A percentile compares a stretch with the other conserved stretches of the same genome.
phyloP scores from a whole-genome alignment of 2,888 invertebrate species.

The Tetramorium bicarinatum region DNA sequence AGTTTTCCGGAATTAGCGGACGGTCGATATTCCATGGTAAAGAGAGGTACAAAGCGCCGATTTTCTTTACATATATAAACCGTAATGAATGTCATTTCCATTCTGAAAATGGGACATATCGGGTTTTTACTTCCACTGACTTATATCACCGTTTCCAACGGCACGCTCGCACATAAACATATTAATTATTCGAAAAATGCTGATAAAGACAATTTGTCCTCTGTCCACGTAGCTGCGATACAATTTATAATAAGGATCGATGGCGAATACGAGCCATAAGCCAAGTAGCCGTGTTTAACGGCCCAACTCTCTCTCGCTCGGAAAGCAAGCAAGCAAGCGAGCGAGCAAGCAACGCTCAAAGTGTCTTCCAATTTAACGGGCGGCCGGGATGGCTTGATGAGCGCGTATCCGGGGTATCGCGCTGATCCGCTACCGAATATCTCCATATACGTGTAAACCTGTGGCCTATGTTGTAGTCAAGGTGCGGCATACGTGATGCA shows the following conservation, averaged over 20 bases:
- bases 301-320: slow-evolving; percentile 19
- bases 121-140: slow-evolving; percentile 44
- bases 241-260: slow-evolving; percentile 48
- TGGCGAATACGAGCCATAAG: slow-evolving; percentile 4
- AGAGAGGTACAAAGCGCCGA: slow-evolving; percentile 42
- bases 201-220: slow-evolving; percentile 9
- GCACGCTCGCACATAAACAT: neutral
- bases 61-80: slow-evolving; percentile 43
- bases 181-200: slow-evolving; percentile 45
- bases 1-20: slow-evolving; percentile 51
- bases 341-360: slow-evolving; percentile 42
- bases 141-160: slow-evolving; percentile 16
- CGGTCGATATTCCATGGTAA: slow-evolving; percentile 22
- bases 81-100: slow-evolving; percentile 46
- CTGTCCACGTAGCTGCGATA: slow-evolving; percentile 25
- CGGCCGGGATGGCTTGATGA: slow-evolving; percentile 63
- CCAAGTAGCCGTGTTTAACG: slow-evolving; percentile 8
- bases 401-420: slow-evolving; percentile 61
- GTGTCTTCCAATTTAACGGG: slow-evolving; percentile 57
- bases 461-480: slow-evolving; percentile 77
- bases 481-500: slow-evolving; percentile 81
- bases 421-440: slow-evolving; percentile 66
- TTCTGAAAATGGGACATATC: slow-evolving; percentile 33
- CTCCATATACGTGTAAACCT: slow-evolving; percentile 75
- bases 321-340: slow-evolving; percentile 28